Percentiles rank a stretch among this genome's conserved stretches.
Conservation (phyloP, 2,113 vertebrate genomes). For the Columba janthina region DNA sequence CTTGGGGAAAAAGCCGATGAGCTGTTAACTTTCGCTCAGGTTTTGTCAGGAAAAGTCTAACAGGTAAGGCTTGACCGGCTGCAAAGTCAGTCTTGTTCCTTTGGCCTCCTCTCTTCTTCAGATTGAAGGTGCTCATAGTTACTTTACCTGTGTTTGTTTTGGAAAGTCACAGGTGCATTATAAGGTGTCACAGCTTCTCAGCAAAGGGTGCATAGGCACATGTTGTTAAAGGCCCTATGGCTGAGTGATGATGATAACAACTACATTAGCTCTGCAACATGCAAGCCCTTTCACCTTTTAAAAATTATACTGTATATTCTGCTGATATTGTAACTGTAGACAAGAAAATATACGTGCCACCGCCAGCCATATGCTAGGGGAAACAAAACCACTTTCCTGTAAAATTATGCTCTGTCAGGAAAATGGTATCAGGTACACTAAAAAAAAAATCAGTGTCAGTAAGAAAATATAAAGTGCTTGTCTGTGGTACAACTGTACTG, state of each 20-base stretch:
- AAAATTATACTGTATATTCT: background rate
- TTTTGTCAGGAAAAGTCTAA: background rate
- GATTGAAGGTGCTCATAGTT: background rate
- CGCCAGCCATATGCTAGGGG: background rate
- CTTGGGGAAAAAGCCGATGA: background rate
- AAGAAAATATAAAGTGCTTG: background rate
- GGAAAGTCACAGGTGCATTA: background rate
- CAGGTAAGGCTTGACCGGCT: background rate
- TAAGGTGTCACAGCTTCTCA: background rate
- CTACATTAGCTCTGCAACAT: background rate
- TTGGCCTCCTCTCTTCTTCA: background rate
- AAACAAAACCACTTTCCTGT: background rate
- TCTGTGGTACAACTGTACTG: background rate
- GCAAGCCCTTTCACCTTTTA: background rate
- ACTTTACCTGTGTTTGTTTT: background rate
- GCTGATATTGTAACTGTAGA: background rate
- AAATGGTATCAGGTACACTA: background rate
- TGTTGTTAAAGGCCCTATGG: background rate
- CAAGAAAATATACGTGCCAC: background rate
- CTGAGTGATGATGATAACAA: background rate
- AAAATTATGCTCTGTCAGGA: background rate
- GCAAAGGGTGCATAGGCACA: rapidly evolving
- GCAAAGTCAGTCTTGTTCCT: background rate
- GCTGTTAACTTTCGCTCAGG: background rate
- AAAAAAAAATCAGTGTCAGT: background rate